Conservation (phyloP, 2,797 vertebrate species). For the Urocyon cinereoargenteus region DNA sequence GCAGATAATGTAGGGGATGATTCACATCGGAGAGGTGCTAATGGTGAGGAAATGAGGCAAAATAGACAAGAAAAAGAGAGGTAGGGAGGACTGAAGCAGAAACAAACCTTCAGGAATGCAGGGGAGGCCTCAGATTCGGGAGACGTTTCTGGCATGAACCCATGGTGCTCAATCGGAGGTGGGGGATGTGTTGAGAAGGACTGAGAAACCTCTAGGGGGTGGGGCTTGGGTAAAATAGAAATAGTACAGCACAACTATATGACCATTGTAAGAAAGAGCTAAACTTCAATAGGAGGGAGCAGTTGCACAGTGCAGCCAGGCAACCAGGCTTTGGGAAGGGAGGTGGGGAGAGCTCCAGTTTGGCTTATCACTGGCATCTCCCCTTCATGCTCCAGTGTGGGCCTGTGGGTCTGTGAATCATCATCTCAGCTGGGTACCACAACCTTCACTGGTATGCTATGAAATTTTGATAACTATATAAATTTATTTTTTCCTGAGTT, state of each 20-base stretch:
- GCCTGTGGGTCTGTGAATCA: background rate
- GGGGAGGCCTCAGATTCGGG: background rate
- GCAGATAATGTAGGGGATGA: background rate
- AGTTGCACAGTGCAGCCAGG: background rate
- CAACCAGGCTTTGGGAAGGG: background rate
- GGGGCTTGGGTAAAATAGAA: background rate
- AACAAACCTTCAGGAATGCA: background rate
- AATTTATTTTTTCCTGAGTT: background rate
- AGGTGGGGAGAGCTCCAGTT: background rate
- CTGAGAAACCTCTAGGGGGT: background rate
- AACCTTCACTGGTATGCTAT: background rate
- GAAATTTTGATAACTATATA: slow-evolving; percentile 14
- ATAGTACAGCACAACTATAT: background rate
- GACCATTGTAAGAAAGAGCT: background rate
- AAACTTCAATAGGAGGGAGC: background rate
- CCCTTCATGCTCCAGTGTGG: background rate
- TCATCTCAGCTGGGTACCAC: background rate
- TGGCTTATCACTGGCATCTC: background rate
- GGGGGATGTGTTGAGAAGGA: background rate
- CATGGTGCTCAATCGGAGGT: background rate
- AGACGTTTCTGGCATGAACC: background rate
- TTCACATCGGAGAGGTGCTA: background rate
- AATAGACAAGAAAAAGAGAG: background rate
- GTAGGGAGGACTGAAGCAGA: background rate
- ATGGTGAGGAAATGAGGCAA: background rate